phyloP scores from a whole-genome alignment of 1,140 invertebrate species.

The Rhagoletis pomonella region DNA sequence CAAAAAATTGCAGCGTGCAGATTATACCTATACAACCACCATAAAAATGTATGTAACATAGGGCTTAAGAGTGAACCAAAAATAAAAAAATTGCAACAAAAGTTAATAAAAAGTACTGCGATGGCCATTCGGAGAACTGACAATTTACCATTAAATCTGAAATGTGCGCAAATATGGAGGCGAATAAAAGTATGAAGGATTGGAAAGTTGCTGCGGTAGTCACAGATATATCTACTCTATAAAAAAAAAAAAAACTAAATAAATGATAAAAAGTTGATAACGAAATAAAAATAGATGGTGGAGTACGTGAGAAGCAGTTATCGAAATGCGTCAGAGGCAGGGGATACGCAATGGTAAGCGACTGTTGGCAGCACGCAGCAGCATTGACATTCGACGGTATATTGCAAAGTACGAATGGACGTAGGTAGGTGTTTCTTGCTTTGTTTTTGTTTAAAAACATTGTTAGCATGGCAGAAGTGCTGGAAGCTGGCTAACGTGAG shows the following conservation, averaged over 20 bases:
- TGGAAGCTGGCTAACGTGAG: not conserved
- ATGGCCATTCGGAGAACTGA: not conserved
- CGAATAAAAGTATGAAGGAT: not conserved
- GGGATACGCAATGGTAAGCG: not conserved
- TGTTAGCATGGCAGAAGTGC: not conserved
- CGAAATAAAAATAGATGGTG: not conserved
- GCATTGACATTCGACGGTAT: not conserved
- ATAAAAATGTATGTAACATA: not conserved
- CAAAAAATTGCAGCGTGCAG: not conserved
- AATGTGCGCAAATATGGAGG: not conserved
- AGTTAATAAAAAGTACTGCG: not conserved
- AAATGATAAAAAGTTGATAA: not conserved
- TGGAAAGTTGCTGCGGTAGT: not conserved
- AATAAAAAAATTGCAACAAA: not conserved
- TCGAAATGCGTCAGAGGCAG: not conserved
- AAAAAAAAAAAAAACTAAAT: not conserved
- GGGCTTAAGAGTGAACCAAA: not conserved
- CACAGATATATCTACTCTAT: not conserved
- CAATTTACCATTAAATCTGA: not conserved
- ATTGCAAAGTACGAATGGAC: not conserved
- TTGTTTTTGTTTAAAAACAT: not conserved
- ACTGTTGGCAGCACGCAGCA: not conserved
- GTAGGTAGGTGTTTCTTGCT: too few species aligned
- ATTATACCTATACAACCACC: not conserved
- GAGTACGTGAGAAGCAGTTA: not conserved